Conservation (phyloP, 2,888 invertebrate species). For the Tipula lateralis region DNA sequence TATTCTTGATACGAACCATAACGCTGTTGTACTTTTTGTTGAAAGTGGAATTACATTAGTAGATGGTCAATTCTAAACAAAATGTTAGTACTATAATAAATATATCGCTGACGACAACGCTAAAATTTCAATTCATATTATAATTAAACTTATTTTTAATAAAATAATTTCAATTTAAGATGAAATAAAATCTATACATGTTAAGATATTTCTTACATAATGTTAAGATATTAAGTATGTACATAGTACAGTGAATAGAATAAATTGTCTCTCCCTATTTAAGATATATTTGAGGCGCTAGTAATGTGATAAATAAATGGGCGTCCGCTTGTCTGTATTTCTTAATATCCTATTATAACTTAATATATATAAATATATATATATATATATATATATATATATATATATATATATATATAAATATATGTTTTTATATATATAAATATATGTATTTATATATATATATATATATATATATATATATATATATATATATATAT, state of each 20-base stretch:
- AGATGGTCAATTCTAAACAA: background rate
- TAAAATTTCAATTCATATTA: no score
- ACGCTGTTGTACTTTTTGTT: background rate
- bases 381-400: background rate
- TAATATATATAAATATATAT: background rate
- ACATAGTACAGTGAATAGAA: background rate
- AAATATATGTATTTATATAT: no score
- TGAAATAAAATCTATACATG: background rate
- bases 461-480: no score
- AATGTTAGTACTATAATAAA: no score
- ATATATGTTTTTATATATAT: background rate
- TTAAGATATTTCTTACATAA: background rate
- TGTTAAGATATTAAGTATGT: background rate
- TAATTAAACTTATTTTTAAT: background rate
- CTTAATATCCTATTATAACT: background rate
- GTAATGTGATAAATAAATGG: background rate
- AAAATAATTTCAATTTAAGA: background rate
- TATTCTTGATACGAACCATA: background rate
- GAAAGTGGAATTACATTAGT: background rate
- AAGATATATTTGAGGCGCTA: background rate
- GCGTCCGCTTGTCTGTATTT: background rate
- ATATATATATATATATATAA: background rate
- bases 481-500: no score
- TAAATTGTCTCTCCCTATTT: background rate
- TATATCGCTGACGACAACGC: no score